Evolutionary conservation across 2,888 invertebrate genomes (phyloP).

Genomic region (Nasonia oneida): DNA sequence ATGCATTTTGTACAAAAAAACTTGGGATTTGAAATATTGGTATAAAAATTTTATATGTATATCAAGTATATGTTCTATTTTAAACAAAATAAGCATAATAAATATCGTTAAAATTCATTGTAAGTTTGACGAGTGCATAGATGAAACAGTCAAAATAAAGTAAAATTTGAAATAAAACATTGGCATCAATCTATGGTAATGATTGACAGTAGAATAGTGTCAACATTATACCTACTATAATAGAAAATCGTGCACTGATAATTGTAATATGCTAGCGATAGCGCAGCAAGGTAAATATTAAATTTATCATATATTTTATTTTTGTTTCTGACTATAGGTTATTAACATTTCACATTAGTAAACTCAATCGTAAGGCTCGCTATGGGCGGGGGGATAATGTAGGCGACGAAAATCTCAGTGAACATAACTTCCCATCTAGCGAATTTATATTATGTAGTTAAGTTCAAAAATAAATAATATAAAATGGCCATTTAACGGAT

Average conservation of each 20-base stretch:
- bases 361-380: constrained; percentile 9
- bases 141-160: constrained; percentile 18
- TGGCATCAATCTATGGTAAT: constrained; percentile 37
- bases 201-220: constrained; percentile 33
- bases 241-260: constrained; percentile 40
- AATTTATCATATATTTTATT: constrained; percentile 67
- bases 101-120: constrained; percentile 45
- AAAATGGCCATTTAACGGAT: constrained; percentile 61
- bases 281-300: constrained; percentile 63
- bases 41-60: constrained; percentile 59
- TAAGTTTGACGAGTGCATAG: constrained; percentile 42
- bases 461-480: constrained; percentile 64
- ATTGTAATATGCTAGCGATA: constrained; percentile 52
- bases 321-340: constrained; percentile 61
- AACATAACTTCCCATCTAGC: constrained; percentile 55
- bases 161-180: constrained; percentile 22
- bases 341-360: constrained; percentile 49
- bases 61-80: constrained; percentile 53
- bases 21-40: constrained; percentile 51
- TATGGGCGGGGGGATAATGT: constrained; percentile 53
- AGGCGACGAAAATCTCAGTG: constrained; percentile 64
- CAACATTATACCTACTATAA: constrained; percentile 27
- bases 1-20: constrained; percentile 59
- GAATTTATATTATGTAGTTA: constrained; percentile 37
- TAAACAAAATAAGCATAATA: constrained; percentile 58